Evolutionary conservation across 2,797 vertebrate species (phyloP).

Genomic region (Sphenodon punctatus): DNA sequence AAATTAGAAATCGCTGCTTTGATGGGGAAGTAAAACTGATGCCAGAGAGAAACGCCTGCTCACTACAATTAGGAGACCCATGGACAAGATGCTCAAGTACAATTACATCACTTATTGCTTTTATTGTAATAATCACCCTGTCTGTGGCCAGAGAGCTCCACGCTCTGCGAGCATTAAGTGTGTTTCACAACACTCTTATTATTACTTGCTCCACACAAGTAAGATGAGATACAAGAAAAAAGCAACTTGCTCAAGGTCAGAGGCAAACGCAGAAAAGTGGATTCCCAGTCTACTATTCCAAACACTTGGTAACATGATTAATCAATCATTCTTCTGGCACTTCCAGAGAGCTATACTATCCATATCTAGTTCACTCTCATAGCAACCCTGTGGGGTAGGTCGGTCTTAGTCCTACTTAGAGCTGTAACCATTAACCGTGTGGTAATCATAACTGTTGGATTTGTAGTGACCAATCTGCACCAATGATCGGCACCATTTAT

Average conservation of each 20-base stretch:
- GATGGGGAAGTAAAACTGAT: not conserved
- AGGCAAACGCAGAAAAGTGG: not conserved
- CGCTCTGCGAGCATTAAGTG: not conserved
- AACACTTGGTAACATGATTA: not conserved
- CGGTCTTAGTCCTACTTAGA: too few relatives aligned
- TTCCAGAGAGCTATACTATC: too few relatives aligned
- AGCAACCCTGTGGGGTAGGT: too few relatives aligned
- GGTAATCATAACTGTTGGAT: too few relatives aligned
- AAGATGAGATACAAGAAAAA: not conserved
- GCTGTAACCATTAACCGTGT: too few relatives aligned
- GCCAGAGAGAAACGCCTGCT: not conserved
- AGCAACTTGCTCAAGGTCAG: conserved; percentile 16
- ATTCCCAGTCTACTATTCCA: not conserved
- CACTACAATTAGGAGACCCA: not conserved
- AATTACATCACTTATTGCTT: not conserved
- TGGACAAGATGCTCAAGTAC: not conserved
- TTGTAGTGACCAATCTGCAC: too few relatives aligned
- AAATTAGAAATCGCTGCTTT: not conserved
- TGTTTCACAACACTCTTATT: not conserved
- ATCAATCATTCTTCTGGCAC: too few relatives aligned
- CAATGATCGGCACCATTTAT: too few relatives aligned
- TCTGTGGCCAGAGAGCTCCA: not conserved
- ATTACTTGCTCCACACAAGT: not conserved
- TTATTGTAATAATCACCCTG: not conserved
- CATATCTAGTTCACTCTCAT: too few relatives aligned